Evolutionary conservation across 1,140 invertebrate species (phyloP).

Genomic region (Octopus sinensis): DNA sequence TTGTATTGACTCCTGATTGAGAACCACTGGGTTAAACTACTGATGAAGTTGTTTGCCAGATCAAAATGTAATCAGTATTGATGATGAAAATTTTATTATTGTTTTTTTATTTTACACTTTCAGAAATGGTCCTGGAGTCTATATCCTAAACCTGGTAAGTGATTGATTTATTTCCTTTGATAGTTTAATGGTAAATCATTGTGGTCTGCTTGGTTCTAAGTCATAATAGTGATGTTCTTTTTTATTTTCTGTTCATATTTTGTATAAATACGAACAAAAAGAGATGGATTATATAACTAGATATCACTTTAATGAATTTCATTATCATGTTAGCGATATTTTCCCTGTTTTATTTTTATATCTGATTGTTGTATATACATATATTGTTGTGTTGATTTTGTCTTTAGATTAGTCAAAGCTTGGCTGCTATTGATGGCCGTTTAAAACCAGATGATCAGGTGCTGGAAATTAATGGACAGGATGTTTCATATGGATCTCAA

Average conservation of each 20-base stretch:
- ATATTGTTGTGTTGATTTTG: too few relatives aligned
- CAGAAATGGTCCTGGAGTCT: conserved; percentile 59
- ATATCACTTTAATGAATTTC: too few relatives aligned
- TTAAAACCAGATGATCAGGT: conserved; percentile 53
- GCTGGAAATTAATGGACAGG: conserved; percentile 60
- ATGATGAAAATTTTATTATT: neutral
- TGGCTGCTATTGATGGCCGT: conserved; percentile 51
- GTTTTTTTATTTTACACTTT: conserved; percentile 18
- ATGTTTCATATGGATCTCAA: conserved; percentile 57
- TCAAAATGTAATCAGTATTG: conserved; percentile 1
- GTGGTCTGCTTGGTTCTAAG: too few relatives aligned
- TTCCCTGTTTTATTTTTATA: too few relatives aligned
- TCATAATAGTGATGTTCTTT: too few relatives aligned
- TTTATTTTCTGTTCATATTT: too few relatives aligned
- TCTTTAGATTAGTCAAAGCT: conserved; percentile 53
- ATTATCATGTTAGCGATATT: too few relatives aligned
- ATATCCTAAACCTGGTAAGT: conserved; percentile 59
- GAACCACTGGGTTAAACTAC: neutral
- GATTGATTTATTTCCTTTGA: neutral
- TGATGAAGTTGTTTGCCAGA: neutral
- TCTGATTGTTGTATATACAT: too few relatives aligned
- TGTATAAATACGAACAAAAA: too few relatives aligned
- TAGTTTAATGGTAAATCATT: too few relatives aligned
- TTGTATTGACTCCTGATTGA: neutral
- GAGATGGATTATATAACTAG: too few relatives aligned